Conservation (phyloP, 2,113 vertebrate genomes). For the Orthonyx spaldingii region DNA sequence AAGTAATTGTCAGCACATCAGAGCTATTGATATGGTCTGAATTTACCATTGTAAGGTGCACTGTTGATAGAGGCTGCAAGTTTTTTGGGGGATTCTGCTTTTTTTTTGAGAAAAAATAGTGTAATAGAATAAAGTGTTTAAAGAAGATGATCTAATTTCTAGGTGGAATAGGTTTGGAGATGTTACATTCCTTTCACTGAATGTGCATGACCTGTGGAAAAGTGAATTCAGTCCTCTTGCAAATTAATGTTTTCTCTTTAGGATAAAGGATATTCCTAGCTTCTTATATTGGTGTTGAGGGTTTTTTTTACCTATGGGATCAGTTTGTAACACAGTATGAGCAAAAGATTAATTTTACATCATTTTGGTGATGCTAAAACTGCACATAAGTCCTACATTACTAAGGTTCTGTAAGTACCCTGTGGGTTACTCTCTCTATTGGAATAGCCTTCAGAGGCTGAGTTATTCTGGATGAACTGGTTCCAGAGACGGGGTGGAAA, state of each 20-base stretch:
- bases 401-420: neutral
- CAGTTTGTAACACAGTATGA: neutral
- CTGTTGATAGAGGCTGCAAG: neutral
- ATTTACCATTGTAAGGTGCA: neutral
- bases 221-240: neutral
- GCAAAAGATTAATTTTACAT: neutral
- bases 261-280: neutral
- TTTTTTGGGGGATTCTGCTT: too few species aligned
- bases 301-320: neutral
- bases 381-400: neutral
- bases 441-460: neutral
- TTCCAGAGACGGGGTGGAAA: neutral
- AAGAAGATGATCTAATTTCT: neutral
- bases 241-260: neutral
- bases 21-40: neutral
- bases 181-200: neutral
- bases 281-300: neutral
- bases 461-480: neutral
- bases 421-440: neutral
- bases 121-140: neutral
- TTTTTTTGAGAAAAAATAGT: neutral
- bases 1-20: neutral
- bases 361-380: neutral
- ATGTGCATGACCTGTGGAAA: neutral
- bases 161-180: neutral